A percentile compares a stretch with the other conserved stretches of the same genome.
These are phyloP conservation scores for Pocillopora damicornis DNA, from an alignment of 64 coral and sea anemone genomes.

Conservation along the genomic window DNA sequence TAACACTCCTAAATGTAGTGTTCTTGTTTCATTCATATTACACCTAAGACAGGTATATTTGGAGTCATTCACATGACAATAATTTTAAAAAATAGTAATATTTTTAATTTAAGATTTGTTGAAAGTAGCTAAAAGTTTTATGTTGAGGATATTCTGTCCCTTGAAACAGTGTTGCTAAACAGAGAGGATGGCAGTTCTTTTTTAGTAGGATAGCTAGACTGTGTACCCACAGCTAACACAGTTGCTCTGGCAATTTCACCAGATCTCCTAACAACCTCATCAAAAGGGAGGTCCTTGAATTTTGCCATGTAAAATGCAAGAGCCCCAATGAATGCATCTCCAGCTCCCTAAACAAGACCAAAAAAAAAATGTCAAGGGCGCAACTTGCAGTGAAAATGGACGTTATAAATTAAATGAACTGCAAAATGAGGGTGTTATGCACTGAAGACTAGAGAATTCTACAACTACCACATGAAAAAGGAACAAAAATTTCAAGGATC, in stretches of 20 bases:
- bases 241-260: conserved; percentile 89
- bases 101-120: neutral
- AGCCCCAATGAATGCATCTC: conserved; percentile 97
- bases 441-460: too few relatives aligned
- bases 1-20: too few relatives aligned
- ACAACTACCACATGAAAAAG: too few relatives aligned
- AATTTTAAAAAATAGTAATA: neutral
- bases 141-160: neutral
- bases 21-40: too few relatives aligned
- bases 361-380: neutral
- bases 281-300: conserved; percentile 89
- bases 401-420: too few relatives aligned
- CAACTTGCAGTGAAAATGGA: neutral
- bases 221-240: conserved; percentile 77
- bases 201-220: conserved; percentile 80
- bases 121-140: neutral
- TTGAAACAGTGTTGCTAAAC: conserved; percentile 54
- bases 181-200: conserved; percentile 64
- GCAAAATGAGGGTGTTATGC: too few relatives aligned
- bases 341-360: conserved; percentile 68
- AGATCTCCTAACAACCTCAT: conserved; percentile 84
- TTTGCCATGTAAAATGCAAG: conserved; percentile 98
- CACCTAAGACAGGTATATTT: too few relatives aligned
- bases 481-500: too few relatives aligned
- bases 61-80: neutral